Evolutionary conservation across 2,113 vertebrate species (phyloP).

Genomic region (Toxotes chatareus): DNA sequence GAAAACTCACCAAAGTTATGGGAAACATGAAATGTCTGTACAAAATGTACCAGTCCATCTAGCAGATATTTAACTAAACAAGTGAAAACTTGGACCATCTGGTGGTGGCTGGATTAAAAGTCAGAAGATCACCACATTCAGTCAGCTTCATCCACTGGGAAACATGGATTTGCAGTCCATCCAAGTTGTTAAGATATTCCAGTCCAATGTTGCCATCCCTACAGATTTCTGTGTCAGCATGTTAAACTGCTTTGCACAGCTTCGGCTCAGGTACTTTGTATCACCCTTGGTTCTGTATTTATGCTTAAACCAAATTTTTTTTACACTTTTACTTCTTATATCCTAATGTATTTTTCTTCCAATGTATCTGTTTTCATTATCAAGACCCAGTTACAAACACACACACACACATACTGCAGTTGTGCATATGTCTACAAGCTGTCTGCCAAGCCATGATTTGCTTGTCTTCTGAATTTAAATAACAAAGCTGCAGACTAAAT

Average conservation of each 20-base stretch:
- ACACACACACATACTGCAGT: conserved; percentile 14
- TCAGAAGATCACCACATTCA: too few relatives aligned
- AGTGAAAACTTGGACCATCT: background rate
- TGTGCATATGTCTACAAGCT: conserved; percentile 8
- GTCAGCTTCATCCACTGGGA: background rate
- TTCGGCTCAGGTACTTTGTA: background rate
- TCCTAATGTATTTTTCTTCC: conserved; percentile 1
- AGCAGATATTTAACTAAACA: background rate
- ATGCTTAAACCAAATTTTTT: background rate
- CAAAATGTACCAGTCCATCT: too few relatives aligned
- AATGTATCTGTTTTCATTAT: conserved; percentile 16
- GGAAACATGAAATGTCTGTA: too few relatives aligned
- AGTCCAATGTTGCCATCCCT: background rate
- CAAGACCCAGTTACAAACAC: conserved; percentile 15
- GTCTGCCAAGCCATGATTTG: conserved; percentile 40
- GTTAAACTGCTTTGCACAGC: background rate
- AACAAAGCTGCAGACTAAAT: conserved; percentile 67
- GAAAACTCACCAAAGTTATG: background rate
- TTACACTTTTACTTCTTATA: background rate
- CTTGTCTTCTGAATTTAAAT: conserved; percentile 51
- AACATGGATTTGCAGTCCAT: background rate
- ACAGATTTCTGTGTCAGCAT: background rate
- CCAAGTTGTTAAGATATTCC: background rate
- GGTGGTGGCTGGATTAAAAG: too few relatives aligned
- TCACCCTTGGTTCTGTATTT: background rate